These are phyloP conservation scores for Gambusia yucatana DNA, from an alignment of 2,797 vertebrate species.

Conservation along the genomic window DNA sequence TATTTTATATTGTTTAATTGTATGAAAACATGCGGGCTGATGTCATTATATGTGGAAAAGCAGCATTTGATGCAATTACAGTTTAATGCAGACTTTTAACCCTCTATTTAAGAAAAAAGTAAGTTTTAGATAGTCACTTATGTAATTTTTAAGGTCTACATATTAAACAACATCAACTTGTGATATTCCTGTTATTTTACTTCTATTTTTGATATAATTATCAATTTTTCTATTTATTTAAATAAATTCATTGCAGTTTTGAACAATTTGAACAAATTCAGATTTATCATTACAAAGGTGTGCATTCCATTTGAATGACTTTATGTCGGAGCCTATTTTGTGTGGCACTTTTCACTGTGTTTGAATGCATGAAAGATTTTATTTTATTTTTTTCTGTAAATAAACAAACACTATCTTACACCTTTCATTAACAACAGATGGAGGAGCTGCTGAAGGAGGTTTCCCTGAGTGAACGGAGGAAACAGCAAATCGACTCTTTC, in stretches of 20 bases:
- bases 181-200: background rate
- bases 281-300: background rate
- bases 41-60: background rate
- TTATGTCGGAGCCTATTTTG: background rate
- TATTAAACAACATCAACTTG: too few relatives aligned
- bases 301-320: background rate
- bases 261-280: background rate
- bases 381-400: background rate
- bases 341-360: background rate
- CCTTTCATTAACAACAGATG: constrained; percentile 77
- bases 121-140: background rate
- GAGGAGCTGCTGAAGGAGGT: constrained; percentile 96
- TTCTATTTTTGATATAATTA: background rate
- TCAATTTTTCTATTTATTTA: background rate
- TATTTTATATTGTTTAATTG: background rate
- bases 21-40: background rate
- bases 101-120: background rate
- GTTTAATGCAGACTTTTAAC: background rate
- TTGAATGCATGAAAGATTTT: background rate
- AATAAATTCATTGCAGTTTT: background rate
- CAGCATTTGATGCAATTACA: background rate
- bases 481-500: constrained; percentile 86
- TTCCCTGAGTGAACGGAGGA: constrained; percentile 86
- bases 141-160: too few relatives aligned
- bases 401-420: constrained; percentile 11